phyloP scores from a whole-genome alignment of 2,888 invertebrate species.

The Hirtodrosophila histrioides region DNA sequence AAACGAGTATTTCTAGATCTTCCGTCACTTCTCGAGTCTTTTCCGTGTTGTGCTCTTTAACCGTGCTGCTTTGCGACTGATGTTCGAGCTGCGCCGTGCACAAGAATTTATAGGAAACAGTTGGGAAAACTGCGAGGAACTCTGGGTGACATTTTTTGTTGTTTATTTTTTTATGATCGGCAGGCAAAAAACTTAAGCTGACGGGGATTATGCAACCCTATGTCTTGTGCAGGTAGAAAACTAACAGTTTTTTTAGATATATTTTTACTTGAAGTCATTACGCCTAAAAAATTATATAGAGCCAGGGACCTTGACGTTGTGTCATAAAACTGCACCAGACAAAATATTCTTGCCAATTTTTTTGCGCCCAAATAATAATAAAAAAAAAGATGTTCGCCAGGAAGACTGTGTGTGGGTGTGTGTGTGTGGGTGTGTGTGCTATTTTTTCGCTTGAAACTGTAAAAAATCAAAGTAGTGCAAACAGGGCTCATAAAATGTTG shows the following conservation, averaged over 20 bases:
- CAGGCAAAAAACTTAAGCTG: constrained; percentile 72
- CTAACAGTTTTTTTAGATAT: constrained; percentile 28
- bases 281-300: constrained; percentile 62
- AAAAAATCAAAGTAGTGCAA: constrained; percentile 80
- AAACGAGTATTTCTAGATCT: constrained; percentile 6
- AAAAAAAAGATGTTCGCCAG: constrained; percentile 38
- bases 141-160: constrained; percentile 34
- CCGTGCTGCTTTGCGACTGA: constrained; percentile 64
- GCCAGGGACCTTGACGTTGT: constrained; percentile 68
- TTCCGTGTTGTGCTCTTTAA: constrained; percentile 55
- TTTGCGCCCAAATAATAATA: constrained; percentile 54
- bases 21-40: constrained; percentile 34
- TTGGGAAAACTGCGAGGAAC: constrained; percentile 19
- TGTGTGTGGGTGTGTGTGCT: constrained; percentile 5
- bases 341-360: constrained; percentile 36
- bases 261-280: constrained; percentile 70
- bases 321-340: constrained; percentile 57
- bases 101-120: constrained; percentile 56
- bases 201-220: constrained; percentile 79
- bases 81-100: constrained; percentile 18
- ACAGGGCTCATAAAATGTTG: constrained; percentile 61
- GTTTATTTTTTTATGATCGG: constrained; percentile 65
- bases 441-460: constrained; percentile 69
- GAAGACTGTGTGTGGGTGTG: constrained; percentile 6
- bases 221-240: constrained; percentile 61